Conservation (phyloP, 2,113 vertebrate genomes). For the Macheiramphus alcinus region DNA sequence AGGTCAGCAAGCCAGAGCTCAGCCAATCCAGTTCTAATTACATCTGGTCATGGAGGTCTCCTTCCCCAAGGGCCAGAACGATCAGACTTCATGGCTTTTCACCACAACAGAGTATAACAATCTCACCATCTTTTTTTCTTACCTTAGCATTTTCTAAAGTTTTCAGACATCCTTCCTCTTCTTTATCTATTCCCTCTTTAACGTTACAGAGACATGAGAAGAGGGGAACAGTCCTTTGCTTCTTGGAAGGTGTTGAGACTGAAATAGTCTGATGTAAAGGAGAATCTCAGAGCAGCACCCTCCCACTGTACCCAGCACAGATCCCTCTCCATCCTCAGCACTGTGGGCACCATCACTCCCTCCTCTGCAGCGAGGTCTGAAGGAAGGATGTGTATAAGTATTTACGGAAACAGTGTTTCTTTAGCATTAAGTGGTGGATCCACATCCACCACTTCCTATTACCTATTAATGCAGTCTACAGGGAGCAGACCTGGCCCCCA, state of each 20-base stretch:
- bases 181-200: background rate
- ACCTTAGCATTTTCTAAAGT: background rate
- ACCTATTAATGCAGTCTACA: background rate
- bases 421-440: background rate
- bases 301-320: background rate
- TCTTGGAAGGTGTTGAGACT: background rate
- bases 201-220: background rate
- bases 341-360: background rate
- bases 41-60: background rate
- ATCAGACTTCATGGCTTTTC: background rate
- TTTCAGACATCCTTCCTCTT: background rate
- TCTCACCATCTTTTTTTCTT: background rate
- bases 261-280: background rate
- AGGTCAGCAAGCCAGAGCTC: background rate
- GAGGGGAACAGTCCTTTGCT: background rate
- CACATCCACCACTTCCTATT: background rate
- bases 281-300: background rate
- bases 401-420: background rate
- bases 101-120: background rate
- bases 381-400: background rate
- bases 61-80: background rate
- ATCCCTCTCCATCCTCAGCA: background rate
- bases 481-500: background rate
- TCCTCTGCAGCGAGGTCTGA: background rate
- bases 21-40: background rate